phyloP scores from a whole-genome alignment of 2,797 vertebrate species.

The Sebastolobus alascanus region DNA sequence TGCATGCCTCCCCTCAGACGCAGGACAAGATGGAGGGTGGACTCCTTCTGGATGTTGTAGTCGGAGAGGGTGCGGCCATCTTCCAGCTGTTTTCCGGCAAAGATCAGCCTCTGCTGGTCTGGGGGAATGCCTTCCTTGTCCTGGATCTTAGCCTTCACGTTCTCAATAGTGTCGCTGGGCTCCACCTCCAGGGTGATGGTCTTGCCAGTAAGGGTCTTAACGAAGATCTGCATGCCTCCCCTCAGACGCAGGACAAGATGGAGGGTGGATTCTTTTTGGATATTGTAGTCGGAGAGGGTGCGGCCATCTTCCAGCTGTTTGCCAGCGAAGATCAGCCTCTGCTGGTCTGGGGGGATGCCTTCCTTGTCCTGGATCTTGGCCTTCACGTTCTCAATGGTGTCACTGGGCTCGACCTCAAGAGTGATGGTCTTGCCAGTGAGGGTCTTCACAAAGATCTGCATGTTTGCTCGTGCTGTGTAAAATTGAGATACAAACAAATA shows the following conservation, averaged over 20 bases:
- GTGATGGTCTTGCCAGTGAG: conserved; percentile 71
- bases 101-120: conserved; percentile 84
- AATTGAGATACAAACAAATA: not conserved
- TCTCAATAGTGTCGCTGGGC: conserved; percentile 85
- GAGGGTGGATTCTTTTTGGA: conserved; percentile 83
- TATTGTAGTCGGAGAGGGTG: conserved; percentile 83
- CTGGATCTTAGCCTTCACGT: conserved; percentile 84
- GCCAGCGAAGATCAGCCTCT: conserved; percentile 84
- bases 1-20: conserved; percentile 85
- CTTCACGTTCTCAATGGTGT: conserved; percentile 86
- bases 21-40: conserved; percentile 85
- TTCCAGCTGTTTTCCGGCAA: conserved; percentile 76
- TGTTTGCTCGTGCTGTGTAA: conserved; percentile 27
- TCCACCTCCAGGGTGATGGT: conserved; percentile 86
- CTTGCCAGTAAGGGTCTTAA: conserved; percentile 73
- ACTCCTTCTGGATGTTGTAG: conserved; percentile 87
- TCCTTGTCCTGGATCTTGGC: conserved; percentile 87
- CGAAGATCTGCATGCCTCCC: conserved; percentile 70
- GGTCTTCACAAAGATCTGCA: conserved; percentile 86
- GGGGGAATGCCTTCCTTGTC: conserved; percentile 86
- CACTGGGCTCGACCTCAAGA: conserved; percentile 80
- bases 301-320: conserved; percentile 84
- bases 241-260: conserved; percentile 81
- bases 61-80: conserved; percentile 76
- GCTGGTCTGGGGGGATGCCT: conserved; percentile 85